Evolutionary conservation across 2,888 invertebrate genomes (phyloP).

Genomic region (Auanema sp.): DNA sequence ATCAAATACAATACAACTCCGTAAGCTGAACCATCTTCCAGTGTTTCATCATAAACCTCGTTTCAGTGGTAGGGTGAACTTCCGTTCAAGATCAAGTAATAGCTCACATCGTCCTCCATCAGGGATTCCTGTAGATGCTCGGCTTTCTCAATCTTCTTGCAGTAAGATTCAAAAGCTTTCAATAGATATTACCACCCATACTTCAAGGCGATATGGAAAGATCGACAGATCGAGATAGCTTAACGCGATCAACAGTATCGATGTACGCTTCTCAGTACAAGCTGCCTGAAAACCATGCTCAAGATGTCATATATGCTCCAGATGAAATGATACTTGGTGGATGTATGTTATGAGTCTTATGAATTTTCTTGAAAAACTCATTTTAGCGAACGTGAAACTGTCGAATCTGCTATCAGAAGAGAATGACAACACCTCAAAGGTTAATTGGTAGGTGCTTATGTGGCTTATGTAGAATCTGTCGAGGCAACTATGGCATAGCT

Average conservation of each 20-base stretch:
- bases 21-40: not conserved
- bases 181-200: not conserved
- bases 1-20: conserved; percentile 26
- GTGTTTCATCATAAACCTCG: not conserved
- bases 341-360: not conserved
- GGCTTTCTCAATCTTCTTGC: conserved; percentile 20
- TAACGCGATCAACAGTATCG: conserved; percentile 38
- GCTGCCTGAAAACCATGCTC: conserved; percentile 38
- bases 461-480: too few relatives aligned
- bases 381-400: too few relatives aligned
- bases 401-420: not conserved
- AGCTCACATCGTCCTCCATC: conserved; percentile 21
- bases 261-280: conserved; percentile 40
- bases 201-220: conserved; percentile 24
- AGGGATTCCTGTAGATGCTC: conserved; percentile 20
- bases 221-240: conserved; percentile 25
- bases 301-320: conserved; percentile 45
- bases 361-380: too few relatives aligned
- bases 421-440: not conserved
- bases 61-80: conserved; percentile 14
- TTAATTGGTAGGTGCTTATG: conserved; percentile 4
- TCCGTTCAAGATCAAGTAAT: conserved; percentile 22
- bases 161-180: conserved; percentile 8
- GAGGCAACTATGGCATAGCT: too few relatives aligned
- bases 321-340: conserved; percentile 34